Evolutionary conservation across 2,888 invertebrate species (phyloP).

Genomic region (Fragum whitleyi): DNA sequence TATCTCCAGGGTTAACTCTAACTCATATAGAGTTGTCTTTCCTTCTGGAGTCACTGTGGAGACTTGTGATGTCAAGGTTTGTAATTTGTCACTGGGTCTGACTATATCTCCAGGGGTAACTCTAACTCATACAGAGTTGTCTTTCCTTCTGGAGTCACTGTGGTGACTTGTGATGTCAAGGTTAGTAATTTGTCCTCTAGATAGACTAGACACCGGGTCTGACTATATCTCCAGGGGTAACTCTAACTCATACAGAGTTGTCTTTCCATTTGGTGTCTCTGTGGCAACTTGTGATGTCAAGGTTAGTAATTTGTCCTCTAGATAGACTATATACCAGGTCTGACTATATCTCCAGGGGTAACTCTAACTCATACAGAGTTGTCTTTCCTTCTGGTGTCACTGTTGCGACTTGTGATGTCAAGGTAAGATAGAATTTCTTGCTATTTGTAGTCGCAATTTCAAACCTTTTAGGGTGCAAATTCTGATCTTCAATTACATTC

Average conservation of each 20-base stretch:
- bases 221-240: constrained; percentile 79
- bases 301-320: constrained; percentile 73
- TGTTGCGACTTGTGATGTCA: constrained; percentile 80
- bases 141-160: constrained; percentile 77
- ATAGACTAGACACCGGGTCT: constrained; percentile 79
- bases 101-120: constrained; percentile 78
- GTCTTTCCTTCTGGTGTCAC: constrained; percentile 79
- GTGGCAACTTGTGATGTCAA: constrained; percentile 81
- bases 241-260: constrained; percentile 76
- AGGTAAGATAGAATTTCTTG: no score
- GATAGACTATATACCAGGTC: constrained; percentile 79
- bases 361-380: constrained; percentile 76
- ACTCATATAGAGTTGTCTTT: constrained; percentile 78
- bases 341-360: constrained; percentile 79
- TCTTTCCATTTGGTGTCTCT: constrained; percentile 78
- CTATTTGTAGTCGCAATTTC: no score
- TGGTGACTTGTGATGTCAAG: constrained; percentile 81
- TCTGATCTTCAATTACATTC: no score
- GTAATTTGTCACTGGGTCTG: constrained; percentile 76
- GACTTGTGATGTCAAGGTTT: constrained; percentile 82
- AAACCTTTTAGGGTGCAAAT: no score
- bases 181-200: constrained; percentile 71
- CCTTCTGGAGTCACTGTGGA: constrained; percentile 76
- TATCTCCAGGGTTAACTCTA: constrained; percentile 74
- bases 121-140: constrained; percentile 77